Evolutionary conservation across 2,113 vertebrate species (phyloP), one percentile per base, ranked within the genome.

Genomic region (Anguilla japonica): DNA sequence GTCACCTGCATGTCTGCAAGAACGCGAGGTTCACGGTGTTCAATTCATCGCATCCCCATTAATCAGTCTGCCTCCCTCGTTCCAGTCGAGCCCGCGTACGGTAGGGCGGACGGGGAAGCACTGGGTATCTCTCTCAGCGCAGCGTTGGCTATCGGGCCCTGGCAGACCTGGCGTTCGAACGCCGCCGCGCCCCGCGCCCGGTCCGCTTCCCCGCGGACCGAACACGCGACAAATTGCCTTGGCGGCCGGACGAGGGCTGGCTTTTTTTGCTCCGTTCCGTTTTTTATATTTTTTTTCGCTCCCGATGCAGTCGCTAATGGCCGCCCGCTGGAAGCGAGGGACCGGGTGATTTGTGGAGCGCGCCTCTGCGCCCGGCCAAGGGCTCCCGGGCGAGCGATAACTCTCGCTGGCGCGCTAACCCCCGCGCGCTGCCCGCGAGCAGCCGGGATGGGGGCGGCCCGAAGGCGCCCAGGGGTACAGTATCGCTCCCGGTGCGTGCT

Each of bases 291-390:
- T 91, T 92, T 88, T 90, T 85, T 91, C 91, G 83, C 90, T 91
- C 91, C 91, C 88, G 93, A 94, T 93, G 92, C 89, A 90, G 90
- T 87, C 90, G 92, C 91, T 92, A 88, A 93, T 91, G 90, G 91
- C 91, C 82, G 79, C 83, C 39, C 78, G 75, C 50, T 79, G 81
- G 78, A 46, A 81, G 75, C 34, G 88, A 89, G 83, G 86, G 83
- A 89, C 85, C 88, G 83, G 56, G 89, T 91, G 88, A 87, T 83
- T 85, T 86, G 90, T 71, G 13, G 86, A 81, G 88, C 89, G 84
- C 89, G 87, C 89, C 84, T 88, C 86, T 85, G 88, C 87, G 4
- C 85, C 90, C 84, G 87, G 87, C 93, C 89, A 87, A 79, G 87
- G 91, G 83, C 84, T 88, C 85, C 90, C 82, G 86, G 90, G 88